Evolutionary conservation across 2,888 invertebrate genomes (phyloP).

Genomic region (Sericinus montela): DNA sequence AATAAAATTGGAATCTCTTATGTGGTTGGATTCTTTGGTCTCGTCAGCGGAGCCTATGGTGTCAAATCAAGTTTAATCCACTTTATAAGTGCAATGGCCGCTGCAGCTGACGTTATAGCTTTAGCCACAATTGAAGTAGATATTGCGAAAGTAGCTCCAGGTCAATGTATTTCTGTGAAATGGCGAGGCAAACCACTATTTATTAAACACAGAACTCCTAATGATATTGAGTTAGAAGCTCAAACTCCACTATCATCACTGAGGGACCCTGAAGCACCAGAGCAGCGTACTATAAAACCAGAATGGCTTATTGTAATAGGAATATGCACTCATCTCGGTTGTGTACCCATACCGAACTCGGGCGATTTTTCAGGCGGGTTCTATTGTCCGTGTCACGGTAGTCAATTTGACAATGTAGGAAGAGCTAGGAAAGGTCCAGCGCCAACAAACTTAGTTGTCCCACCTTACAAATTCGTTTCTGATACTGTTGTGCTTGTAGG

Average conservation of each 20-base stretch:
- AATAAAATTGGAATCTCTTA: constrained; percentile 69
- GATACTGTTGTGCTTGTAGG: constrained; percentile 79
- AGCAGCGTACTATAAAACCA: constrained; percentile 81
- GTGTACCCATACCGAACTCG: constrained; percentile 86
- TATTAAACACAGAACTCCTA: constrained; percentile 82
- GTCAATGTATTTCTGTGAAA: constrained; percentile 82
- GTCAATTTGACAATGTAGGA: constrained; percentile 88
- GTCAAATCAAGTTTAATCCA: constrained; percentile 80
- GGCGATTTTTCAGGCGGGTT: constrained; percentile 85
- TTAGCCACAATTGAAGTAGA: constrained; percentile 88
- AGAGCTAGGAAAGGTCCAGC: constrained; percentile 88
- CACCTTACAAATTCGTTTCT: constrained; percentile 78
- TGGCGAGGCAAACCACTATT: constrained; percentile 93
- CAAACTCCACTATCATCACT: constrained; percentile 80
- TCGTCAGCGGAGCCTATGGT: constrained; percentile 79
- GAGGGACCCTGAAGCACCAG: constrained; percentile 85
- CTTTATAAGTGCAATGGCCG: constrained; percentile 78
- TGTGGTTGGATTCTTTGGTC: constrained; percentile 70
- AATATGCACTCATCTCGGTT: constrained; percentile 90
- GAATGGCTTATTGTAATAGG: constrained; percentile 90
- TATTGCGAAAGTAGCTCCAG: constrained; percentile 83
- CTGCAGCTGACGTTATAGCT: constrained; percentile 87
- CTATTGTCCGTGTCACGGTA: constrained; percentile 92
- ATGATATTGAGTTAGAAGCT: constrained; percentile 82
- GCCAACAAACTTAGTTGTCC: constrained; percentile 84